Conservation (phyloP, 2,113 vertebrate species). For the Nothobranchius furzeri region DNA sequence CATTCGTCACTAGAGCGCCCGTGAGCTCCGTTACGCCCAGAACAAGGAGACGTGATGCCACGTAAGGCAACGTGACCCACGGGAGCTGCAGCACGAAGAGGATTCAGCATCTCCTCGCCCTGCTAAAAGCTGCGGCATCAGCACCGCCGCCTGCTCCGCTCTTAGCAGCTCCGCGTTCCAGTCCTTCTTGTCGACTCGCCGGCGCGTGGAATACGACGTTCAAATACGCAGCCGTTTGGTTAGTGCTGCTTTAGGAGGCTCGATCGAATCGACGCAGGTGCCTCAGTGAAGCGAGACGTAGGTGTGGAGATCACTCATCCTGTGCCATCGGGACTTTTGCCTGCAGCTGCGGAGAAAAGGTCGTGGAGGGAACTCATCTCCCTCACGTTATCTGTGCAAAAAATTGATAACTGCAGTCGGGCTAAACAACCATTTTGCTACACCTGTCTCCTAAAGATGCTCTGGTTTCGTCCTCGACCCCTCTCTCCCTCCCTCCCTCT, state of each 20-base stretch:
- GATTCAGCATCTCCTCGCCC: slow-evolving; percentile 35
- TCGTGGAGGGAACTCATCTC: too few relatives aligned
- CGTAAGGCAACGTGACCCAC: slow-evolving; percentile 69
- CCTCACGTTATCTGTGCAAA: too few relatives aligned
- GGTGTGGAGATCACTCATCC: slow-evolving; percentile 6
- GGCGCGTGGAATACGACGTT: not conserved
- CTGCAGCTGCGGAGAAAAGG: not conserved
- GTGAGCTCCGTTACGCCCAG: slow-evolving; percentile 40
- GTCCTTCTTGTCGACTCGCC: too few relatives aligned
- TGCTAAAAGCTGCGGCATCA: slow-evolving; percentile 55
- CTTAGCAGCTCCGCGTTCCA: not conserved
- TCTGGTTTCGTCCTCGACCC: slow-evolving; percentile 19
- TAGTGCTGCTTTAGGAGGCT: not conserved
- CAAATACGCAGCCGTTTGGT: not conserved
- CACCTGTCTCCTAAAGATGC: slow-evolving; percentile 9
- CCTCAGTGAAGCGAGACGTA: slow-evolving; percentile 50
- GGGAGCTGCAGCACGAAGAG: slow-evolving; percentile 43
- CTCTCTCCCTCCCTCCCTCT: not conserved
- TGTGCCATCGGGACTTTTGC: slow-evolving; percentile 5
- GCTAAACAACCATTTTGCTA: not conserved
- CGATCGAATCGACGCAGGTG: slow-evolving; percentile 46
- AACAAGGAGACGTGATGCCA: slow-evolving; percentile 46
- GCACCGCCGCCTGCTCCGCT: slow-evolving; percentile 2
- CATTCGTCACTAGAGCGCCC: slow-evolving; percentile 1
- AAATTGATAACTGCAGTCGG: too few relatives aligned